A percentile compares a stretch with the other conserved stretches of the same genome.
Conservation (phyloP, 2,113 vertebrate species). For the Silurus meridionalis region DNA sequence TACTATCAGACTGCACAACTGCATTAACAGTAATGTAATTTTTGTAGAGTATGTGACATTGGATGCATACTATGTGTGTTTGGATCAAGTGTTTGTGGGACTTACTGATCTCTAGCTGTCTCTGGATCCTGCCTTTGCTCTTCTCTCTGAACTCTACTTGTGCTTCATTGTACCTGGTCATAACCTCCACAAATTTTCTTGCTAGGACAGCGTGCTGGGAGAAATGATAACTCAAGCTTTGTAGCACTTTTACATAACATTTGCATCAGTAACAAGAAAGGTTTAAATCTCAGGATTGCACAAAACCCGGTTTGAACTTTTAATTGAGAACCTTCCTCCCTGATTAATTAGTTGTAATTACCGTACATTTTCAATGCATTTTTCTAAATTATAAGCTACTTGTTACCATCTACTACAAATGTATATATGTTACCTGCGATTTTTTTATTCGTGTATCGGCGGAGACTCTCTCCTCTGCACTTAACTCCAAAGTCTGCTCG, state of each 20-base stretch:
- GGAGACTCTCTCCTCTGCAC: slow-evolving; percentile 76
- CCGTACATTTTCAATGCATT: neutral
- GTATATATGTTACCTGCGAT: slow-evolving; percentile 80
- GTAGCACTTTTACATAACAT: neutral
- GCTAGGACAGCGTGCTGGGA: slow-evolving; percentile 85
- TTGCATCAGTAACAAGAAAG: neutral
- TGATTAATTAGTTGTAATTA: no score
- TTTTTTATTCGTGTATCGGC: slow-evolving; percentile 91
- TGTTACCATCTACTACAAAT: neutral
- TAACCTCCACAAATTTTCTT: slow-evolving; percentile 91
- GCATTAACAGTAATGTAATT: neutral
- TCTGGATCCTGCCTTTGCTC: slow-evolving; percentile 90
- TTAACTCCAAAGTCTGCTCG: slow-evolving; percentile 71
- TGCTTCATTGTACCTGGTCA: slow-evolving; percentile 91
- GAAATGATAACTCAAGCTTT: neutral
- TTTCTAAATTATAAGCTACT: neutral
- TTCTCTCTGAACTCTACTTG: slow-evolving; percentile 90
- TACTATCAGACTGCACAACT: neutral
- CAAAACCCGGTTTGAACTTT: neutral
- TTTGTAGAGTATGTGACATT: neutral
- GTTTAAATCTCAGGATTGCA: neutral
- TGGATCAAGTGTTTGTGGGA: slow-evolving; percentile 34
- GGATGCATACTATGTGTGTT: neutral
- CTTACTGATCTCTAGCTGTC: slow-evolving; percentile 92
- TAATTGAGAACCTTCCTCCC: neutral